A percentile compares a stretch with the other conserved stretches of the same genome.
Evolutionary conservation across 2,113 vertebrate species (phyloP).

Genomic region (Ornithorhynchus anatinus): DNA sequence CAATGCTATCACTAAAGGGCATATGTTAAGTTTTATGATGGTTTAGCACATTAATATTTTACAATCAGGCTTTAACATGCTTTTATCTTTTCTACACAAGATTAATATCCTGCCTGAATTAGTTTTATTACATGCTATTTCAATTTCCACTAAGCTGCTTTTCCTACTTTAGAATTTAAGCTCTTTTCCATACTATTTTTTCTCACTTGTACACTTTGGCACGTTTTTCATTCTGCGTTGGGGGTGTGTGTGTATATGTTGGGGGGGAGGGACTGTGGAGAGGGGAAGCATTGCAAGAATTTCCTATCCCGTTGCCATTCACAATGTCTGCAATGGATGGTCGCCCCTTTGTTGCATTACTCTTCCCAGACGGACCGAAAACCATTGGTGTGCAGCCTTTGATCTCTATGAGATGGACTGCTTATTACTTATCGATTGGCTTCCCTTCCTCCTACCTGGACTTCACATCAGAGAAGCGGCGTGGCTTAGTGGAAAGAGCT

Average conservation of each 20-base stretch:
- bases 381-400: too few relatives aligned
- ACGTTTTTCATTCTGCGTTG: slow-evolving; percentile 31
- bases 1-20: slow-evolving; percentile 46
- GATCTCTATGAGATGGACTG: too few relatives aligned
- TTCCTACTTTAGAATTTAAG: slow-evolving; percentile 50
- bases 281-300: too few relatives aligned
- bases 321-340: slow-evolving; percentile 15
- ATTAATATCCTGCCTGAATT: slow-evolving; percentile 60
- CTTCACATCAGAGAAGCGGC: too few relatives aligned
- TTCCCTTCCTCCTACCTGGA: too few relatives aligned
- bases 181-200: slow-evolving; percentile 38
- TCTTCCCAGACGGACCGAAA: too few relatives aligned
- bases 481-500: too few relatives aligned
- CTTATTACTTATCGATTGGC: too few relatives aligned
- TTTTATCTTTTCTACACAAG: slow-evolving; percentile 56
- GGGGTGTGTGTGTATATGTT: too few relatives aligned
- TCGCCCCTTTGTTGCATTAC: too few relatives aligned
- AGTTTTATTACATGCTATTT: slow-evolving; percentile 59
- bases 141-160: slow-evolving; percentile 56
- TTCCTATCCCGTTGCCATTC: slow-evolving; percentile 11
- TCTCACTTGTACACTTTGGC: slow-evolving; percentile 47
- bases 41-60: slow-evolving; percentile 61
- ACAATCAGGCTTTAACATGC: slow-evolving; percentile 49
- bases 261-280: slow-evolving; percentile 2
- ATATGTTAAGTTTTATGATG: slow-evolving; percentile 60